Conservation (phyloP, 2,113 vertebrate genomes). For the Otocyon megalotis region DNA sequence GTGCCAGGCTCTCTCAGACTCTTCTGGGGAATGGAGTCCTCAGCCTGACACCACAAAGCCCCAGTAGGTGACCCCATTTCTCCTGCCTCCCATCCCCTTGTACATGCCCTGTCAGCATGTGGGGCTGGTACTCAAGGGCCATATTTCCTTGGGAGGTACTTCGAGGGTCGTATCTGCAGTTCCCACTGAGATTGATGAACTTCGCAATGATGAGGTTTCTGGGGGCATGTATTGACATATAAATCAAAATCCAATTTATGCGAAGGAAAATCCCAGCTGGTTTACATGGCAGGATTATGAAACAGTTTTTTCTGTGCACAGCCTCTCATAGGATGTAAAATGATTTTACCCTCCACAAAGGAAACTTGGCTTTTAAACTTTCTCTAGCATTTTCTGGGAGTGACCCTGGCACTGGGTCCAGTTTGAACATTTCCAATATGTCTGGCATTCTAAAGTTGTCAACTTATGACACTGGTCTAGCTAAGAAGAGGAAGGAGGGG, state of each 20-base stretch:
- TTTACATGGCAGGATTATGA: constrained; percentile 69
- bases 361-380: constrained; percentile 3
- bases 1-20: not conserved
- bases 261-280: constrained; percentile 67
- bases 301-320: not conserved
- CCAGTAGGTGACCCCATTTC: not conserved
- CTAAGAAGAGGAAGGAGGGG: not conserved
- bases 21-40: not conserved
- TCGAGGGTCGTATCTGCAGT: constrained; percentile 49
- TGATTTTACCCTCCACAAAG: constrained; percentile 34
- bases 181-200: constrained; percentile 64
- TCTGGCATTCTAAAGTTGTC: not conserved
- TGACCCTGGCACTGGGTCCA: not conserved
- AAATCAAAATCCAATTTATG: constrained; percentile 80
- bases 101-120: not conserved
- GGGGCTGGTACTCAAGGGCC: not conserved
- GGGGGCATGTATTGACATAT: constrained; percentile 71
- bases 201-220: constrained; percentile 76
- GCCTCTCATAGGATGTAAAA: not conserved
- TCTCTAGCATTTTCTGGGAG: not conserved
- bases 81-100: not conserved
- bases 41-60: not conserved
- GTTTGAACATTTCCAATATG: not conserved
- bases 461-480: not conserved
- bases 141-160: not conserved